Base-by-base conservation (phyloP, 2,888 invertebrate species). In the Agonopterix heracliana region DNA sequence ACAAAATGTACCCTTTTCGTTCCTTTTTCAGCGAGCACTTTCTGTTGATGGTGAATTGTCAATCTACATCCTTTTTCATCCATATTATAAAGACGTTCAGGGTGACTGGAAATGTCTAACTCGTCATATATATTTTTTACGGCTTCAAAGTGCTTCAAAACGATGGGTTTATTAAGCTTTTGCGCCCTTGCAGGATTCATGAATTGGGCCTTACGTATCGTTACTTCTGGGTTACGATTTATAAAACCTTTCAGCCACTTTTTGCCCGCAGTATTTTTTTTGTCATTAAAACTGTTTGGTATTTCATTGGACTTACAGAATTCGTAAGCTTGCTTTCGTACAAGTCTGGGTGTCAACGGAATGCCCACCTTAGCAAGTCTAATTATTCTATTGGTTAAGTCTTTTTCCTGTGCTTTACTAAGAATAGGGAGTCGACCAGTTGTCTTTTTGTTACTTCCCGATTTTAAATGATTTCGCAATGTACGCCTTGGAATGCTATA, bases 171-270 rank as follows among this genome's bases (percentile, higher is more conserved):
- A 54, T 65, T 65, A 0, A 62, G 48, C 17, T 62, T 63, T 59
- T 62, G 59, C 9, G 61, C 61, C 47, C 61, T 53, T n/a, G 55
- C 62, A 3, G 60, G 55, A 50, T 62, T 64, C 61, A 63, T 60
- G 26, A 60, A 56, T 41, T 63, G 61, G 8, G 60, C 61, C 46
- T 61, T 59, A 55, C 56, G 52, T 48, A 17, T 43, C n/a, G 60
- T 57, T 49, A 60, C 51, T 36, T 55, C 50, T 1, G 47, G 54
- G 36, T 64, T 48, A 47, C 61, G 53, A 50, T 54, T 57, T 55
- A 64, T 47, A 41, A 65, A 64, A 9, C 44, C 51, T 14, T 50
- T 59, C 9, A 60, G 51, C 63, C 64, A 64, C 40, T 60, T 52
- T 47, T 54, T 56, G 9, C 63, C 60, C 13, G 66, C 60, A n/a